phyloP scores from a whole-genome alignment of 2,797 vertebrate species.

The Semaprochilodus insignis region DNA sequence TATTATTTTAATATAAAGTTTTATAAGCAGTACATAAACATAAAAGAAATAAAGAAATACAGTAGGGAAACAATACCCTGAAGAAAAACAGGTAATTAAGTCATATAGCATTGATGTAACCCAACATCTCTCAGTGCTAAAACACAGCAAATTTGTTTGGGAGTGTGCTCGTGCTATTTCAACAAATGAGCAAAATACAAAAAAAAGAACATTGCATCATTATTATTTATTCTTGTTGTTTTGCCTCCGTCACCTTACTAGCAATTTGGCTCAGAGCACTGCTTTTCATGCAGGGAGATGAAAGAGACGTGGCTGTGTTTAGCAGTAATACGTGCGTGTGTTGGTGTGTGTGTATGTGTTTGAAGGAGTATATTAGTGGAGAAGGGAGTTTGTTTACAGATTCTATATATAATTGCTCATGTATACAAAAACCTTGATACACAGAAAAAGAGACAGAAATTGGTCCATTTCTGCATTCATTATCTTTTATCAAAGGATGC shows the following conservation, averaged over 20 bases:
- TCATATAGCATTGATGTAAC: slow-evolving; percentile 7
- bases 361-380: slow-evolving; percentile 9
- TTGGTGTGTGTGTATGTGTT: slow-evolving; percentile 19
- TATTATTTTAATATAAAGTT: too few species aligned
- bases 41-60: not conserved
- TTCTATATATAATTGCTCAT: slow-evolving; percentile 16
- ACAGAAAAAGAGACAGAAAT: not conserved
- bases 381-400: slow-evolving; percentile 31
- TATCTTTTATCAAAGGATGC: not conserved
- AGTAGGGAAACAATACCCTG: not conserved
- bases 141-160: not conserved
- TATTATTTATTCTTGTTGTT: slow-evolving; percentile 41
- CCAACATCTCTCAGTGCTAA: not conserved
- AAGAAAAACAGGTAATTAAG: not conserved
- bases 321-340: slow-evolving; percentile 4
- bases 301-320: slow-evolving; percentile 4
- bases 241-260: slow-evolving; percentile 13
- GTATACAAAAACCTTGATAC: not conserved
- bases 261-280: not conserved
- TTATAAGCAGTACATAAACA: not conserved
- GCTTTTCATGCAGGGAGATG: slow-evolving; percentile 25
- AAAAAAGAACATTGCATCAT: slow-evolving; percentile 4
- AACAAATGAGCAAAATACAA: slow-evolving; percentile 22
- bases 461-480: not conserved
- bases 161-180: slow-evolving; percentile 20